Conservation (phyloP, 2,797 vertebrate species). For the Bufotes viridis region DNA sequence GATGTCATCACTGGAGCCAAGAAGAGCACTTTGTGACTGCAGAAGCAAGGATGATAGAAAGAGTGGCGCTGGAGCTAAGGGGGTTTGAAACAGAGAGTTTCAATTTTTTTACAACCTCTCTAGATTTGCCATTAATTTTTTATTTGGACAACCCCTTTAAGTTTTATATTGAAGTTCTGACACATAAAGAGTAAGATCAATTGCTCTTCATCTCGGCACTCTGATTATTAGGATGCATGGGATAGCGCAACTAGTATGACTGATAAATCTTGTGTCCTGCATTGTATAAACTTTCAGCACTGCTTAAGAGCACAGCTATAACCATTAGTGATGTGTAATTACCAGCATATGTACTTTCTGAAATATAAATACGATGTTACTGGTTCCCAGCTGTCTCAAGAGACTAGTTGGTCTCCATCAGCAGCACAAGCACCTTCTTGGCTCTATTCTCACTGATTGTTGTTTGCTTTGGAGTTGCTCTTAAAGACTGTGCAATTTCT, state of each 20-base stretch:
- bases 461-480: constrained; percentile 39
- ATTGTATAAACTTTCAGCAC: constrained; percentile 4
- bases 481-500: constrained; percentile 42
- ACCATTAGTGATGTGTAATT: constrained; percentile 43
- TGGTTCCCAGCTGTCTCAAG: constrained; percentile 24
- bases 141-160: background rate
- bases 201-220: background rate
- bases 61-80: too few species aligned
- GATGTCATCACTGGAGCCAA: too few species aligned
- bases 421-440: constrained; percentile 40
- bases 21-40: too few species aligned
- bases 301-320: background rate
- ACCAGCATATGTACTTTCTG: constrained; percentile 25
- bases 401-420: constrained; percentile 26
- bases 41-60: too few species aligned
- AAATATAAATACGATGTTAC: constrained; percentile 30
- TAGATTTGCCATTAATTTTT: too few species aligned
- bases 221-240: constrained; percentile 21
- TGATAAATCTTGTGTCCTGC: background rate
- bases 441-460: constrained; percentile 36
- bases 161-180: background rate
- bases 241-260: background rate
- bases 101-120: too few species aligned
- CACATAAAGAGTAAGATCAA: background rate
- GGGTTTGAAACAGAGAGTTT: too few species aligned